Base-by-base conservation (phyloP, 1,140 invertebrate genomes). In the Protaetia brevitarsis region DNA sequence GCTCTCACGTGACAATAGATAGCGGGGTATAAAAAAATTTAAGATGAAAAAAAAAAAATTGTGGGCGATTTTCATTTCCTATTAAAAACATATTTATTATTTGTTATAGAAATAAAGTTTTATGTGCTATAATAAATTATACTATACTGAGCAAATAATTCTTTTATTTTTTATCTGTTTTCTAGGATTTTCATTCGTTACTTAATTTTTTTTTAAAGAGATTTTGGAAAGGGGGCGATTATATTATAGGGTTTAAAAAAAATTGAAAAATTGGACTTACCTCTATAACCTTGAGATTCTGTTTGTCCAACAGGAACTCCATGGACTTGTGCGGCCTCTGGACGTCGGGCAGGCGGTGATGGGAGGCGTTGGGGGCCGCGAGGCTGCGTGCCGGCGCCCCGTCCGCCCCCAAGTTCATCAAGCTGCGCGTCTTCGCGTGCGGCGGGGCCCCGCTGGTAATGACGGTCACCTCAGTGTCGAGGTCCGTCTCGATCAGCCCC, bases 251-350 rank as follows among this genome's bases (percentile, higher is more conserved):
- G 23, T 19, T 16, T 2, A 45, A 6, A 37, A 27, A 57, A 4
- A 23, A 58, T 28, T 13, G 13, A 31, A 64, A 13, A 64, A 13
- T 28, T 28, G 7, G 10, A 81, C 83, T 85, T 74, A 90, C 89
- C 88, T 90, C 85, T 67, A 87, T 84, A 69, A 87, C 86, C 71
- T 86, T 87, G 74, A 91, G 85, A 81, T 93, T 94, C 74, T 93
- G 90, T 80, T 93, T 94, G 80, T 94, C 92, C 74, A 95, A 85
- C 73, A 95, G 86, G 82, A 94, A 95, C 85, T 95, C 93, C 92
- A 95, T 94, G 81, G 90, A 93, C 82, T 93, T 93, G 83, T 91
- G 89, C 65, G 92, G 87, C 69, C 90, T 79, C 65, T 84, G 78
- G 64, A 74, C 71, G n/a, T 51, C 26, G 11, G 41, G 41, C 26